A percentile compares a stretch with the other conserved stretches of the same genome.
phyloP scores from a whole-genome alignment of 2,888 invertebrate species.

The Onchidella celtica region DNA sequence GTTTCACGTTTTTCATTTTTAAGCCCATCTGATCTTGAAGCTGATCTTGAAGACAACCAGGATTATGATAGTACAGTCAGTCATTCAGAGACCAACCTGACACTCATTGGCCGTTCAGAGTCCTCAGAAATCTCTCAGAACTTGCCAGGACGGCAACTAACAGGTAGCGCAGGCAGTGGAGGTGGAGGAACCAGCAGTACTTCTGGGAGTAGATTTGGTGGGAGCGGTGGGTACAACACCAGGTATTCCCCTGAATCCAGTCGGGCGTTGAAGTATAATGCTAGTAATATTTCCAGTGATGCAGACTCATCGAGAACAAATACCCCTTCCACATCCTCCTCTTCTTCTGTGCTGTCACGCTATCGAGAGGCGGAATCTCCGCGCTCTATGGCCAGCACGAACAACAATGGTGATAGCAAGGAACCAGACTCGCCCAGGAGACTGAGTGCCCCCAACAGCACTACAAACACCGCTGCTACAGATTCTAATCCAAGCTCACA shows the following conservation, averaged over 20 bases:
- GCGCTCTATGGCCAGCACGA: background rate
- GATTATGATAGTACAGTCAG: slow-evolving; percentile 82
- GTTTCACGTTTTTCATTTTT: slow-evolving; percentile 48
- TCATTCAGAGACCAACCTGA: slow-evolving; percentile 80
- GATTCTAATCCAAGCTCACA: slow-evolving; percentile 3
- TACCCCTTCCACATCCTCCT: slow-evolving; percentile 50
- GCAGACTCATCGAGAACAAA: slow-evolving; percentile 55
- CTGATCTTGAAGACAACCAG: slow-evolving; percentile 84
- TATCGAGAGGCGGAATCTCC: slow-evolving; percentile 41
- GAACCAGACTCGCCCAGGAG: slow-evolving; percentile 24
- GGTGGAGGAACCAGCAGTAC: background rate
- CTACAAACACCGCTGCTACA: background rate
- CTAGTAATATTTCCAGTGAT: slow-evolving; percentile 51
- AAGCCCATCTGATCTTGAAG: slow-evolving; percentile 84
- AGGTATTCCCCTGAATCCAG: slow-evolving; percentile 58
- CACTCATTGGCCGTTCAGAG: slow-evolving; percentile 73
- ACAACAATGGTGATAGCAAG: background rate
- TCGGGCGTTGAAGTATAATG: slow-evolving; percentile 42
- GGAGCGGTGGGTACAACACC: background rate
- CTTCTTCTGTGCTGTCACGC: slow-evolving; percentile 47
- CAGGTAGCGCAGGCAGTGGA: background rate
- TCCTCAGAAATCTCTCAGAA: slow-evolving; percentile 56
- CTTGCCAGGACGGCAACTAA: slow-evolving; percentile 42
- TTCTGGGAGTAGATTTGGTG: background rate
- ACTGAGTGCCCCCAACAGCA: background rate